A percentile compares a stretch with the other conserved stretches of the same genome.
phyloP scores from a whole-genome alignment of 2,113 vertebrate genomes.

The Chionomys nivalis region DNA sequence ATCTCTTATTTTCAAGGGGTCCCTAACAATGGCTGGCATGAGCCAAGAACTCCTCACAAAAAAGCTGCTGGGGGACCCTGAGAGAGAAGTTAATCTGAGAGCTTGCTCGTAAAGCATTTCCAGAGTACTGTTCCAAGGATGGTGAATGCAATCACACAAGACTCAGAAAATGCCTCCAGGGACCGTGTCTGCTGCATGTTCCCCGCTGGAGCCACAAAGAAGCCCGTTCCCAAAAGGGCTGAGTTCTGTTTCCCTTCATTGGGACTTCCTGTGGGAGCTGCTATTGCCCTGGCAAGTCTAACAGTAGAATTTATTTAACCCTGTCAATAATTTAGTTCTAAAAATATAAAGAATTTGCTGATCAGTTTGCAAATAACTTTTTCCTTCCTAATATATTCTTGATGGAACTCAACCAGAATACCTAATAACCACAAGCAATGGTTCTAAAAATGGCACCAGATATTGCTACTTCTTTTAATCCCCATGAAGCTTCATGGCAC shows the following conservation, averaged over 20 bases:
- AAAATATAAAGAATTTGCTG: neutral
- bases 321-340: neutral
- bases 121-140: neutral
- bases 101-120: too few species aligned
- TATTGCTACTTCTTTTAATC: neutral
- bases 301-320: neutral
- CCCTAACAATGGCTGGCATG: too few species aligned
- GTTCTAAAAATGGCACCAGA: neutral
- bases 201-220: neutral
- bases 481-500: neutral
- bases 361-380: neutral
- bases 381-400: neutral
- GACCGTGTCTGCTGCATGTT: neutral
- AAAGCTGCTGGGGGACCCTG: too few species aligned
- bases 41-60: neutral
- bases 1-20: neutral
- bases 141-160: neutral
- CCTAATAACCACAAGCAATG: neutral
- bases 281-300: neutral
- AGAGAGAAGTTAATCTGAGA: neutral
- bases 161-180: neutral
- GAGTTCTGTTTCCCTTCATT: neutral
- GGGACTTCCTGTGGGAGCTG: neutral
- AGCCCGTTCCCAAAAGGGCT: too few species aligned
- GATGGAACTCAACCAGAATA: neutral